Evolutionary conservation across 1,140 invertebrate species (phyloP).

Genomic region (Piezodorus guildinii): DNA sequence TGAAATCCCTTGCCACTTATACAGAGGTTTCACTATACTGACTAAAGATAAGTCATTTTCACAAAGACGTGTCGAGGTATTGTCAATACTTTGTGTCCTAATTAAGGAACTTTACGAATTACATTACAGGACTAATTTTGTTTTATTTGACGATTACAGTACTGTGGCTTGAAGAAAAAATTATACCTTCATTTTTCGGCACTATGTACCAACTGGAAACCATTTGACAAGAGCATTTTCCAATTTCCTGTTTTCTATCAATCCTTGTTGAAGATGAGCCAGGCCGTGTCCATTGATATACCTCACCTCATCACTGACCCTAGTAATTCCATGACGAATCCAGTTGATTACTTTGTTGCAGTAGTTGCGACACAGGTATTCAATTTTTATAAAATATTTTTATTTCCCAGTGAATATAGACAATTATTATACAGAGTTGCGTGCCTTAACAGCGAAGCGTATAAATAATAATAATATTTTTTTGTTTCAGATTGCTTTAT

Average conservation of each 20-base stretch:
- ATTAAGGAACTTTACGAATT: too few relatives aligned
- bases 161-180: conserved; percentile 3
- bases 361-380: conserved; percentile 70
- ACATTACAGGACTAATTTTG: neutral
- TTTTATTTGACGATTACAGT: neutral
- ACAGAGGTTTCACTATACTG: conserved; percentile 40
- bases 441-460: too few relatives aligned
- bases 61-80: conserved; percentile 23
- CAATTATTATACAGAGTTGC: too few relatives aligned
- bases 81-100: neutral
- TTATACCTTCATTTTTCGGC: conserved; percentile 10
- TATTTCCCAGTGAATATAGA: too few relatives aligned
- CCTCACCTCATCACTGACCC: conserved; percentile 62
- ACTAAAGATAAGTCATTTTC: conserved; percentile 15
- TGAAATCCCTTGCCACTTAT: conserved; percentile 35
- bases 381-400: too few relatives aligned
- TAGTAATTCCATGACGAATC: conserved; percentile 34
- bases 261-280: conserved; percentile 4
- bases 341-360: conserved; percentile 70
- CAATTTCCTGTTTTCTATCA: conserved; percentile 12
- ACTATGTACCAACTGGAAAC: conserved; percentile 9
- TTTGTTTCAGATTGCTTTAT: conserved; percentile 44
- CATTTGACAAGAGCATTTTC: conserved; percentile 15
- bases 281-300: conserved; percentile 46
- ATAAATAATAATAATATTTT: neutral